A percentile compares a stretch with the other conserved stretches of the same genome.
phyloP scores from a whole-genome alignment of 37 sponge, comb jelly and placozoan genomes.

The Axinella damicornis region DNA sequence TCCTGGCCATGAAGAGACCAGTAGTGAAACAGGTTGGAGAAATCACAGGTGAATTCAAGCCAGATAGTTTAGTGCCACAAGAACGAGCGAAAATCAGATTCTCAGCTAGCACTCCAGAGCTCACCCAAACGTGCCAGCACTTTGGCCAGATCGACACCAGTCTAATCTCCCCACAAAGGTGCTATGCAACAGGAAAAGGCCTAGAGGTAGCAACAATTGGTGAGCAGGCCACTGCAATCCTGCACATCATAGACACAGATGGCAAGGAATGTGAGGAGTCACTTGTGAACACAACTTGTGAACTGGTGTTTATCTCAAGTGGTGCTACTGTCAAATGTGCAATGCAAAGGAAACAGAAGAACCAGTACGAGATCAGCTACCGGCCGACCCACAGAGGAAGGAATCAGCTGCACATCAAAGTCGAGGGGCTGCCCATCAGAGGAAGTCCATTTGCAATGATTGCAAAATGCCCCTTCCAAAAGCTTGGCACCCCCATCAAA shows the following conservation, averaged over 20 bases:
- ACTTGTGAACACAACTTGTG: background rate
- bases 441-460: constrained; percentile 21
- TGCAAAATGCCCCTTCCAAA: background rate
- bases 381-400: background rate
- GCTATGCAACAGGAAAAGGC: background rate
- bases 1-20: constrained; percentile 18
- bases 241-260: background rate
- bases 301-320: background rate
- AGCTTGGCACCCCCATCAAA: background rate
- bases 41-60: background rate
- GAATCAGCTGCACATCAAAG: constrained; percentile 14
- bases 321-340: background rate
- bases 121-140: background rate
- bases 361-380: constrained; percentile 9
- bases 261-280: background rate
- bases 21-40: constrained; percentile 12
- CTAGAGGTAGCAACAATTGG: constrained; percentile 4
- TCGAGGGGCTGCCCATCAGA: constrained; percentile 8
- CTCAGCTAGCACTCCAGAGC: background rate
- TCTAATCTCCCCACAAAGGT: too few species aligned
- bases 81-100: background rate
- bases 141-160: background rate
- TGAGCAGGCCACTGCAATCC: background rate
- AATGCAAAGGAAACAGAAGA: background rate
- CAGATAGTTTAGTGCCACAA: background rate